Evolutionary conservation across 2,797 vertebrate genomes (phyloP).

Genomic region (Megalops cyprinoides): DNA sequence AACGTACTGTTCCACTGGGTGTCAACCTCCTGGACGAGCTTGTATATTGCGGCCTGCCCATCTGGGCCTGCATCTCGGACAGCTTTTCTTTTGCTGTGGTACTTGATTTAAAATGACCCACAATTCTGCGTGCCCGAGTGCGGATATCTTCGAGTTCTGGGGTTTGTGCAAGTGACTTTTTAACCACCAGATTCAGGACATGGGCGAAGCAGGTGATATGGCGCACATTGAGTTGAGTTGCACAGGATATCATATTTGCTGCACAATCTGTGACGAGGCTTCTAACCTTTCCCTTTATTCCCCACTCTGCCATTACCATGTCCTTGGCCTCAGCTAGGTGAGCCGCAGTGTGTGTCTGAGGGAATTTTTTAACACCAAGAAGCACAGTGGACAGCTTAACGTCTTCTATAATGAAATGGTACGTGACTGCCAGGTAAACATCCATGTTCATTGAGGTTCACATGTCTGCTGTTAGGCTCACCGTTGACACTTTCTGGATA

Average conservation of each 20-base stretch:
- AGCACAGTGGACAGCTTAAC: neutral
- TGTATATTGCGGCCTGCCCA: no score
- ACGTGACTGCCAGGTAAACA: constrained; percentile 20
- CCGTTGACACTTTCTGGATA: constrained; percentile 3
- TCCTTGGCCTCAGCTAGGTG: neutral
- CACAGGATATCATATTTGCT: constrained; percentile 26
- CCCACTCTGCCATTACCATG: constrained; percentile 19
- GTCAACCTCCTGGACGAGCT: no score
- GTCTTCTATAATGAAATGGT: constrained; percentile 8
- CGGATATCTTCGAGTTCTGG: constrained; percentile 15
- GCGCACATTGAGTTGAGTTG: neutral
- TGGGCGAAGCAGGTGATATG: constrained; percentile 20
- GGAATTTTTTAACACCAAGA: constrained; percentile 19
- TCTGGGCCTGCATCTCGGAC: no score
- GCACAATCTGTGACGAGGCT: constrained; percentile 11
- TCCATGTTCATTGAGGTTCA: constrained; percentile 25
- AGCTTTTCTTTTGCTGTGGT: no score
- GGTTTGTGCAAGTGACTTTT: constrained; percentile 12
- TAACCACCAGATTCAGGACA: constrained; percentile 23
- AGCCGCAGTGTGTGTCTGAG: constrained; percentile 16
- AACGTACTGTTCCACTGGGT: no score
- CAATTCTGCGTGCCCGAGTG: no score
- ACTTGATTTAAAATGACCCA: no score
- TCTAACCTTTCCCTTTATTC: neutral
- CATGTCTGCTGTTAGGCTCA: constrained; percentile 11